Evolutionary conservation across 2,888 invertebrate species (phyloP).

Genomic region (Chloroclystis v-ata): DNA sequence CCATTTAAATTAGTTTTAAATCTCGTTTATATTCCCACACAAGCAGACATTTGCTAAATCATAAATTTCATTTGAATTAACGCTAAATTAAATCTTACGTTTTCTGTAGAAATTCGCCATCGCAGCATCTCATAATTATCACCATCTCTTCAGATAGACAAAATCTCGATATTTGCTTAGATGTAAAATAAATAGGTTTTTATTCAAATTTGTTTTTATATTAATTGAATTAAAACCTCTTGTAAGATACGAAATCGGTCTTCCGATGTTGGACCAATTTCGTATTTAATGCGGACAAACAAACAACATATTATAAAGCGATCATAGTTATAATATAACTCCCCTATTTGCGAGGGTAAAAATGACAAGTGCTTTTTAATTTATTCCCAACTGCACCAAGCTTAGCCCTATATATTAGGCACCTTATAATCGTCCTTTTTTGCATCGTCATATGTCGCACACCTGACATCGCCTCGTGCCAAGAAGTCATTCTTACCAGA

Average conservation of each 20-base stretch:
- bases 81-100: not conserved
- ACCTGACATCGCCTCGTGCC: conserved; percentile 57
- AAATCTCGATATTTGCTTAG: too few species aligned
- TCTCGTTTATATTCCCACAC: conserved; percentile 1
- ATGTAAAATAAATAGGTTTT: too few species aligned
- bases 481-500: conserved; percentile 27
- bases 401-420: conserved; percentile 16
- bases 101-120: not conserved
- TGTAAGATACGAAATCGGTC: too few species aligned
- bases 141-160: too few species aligned
- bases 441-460: conserved; percentile 53
- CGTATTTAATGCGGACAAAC: too few species aligned
- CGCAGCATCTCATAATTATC: too few species aligned
- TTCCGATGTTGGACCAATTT: too few species aligned
- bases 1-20: conserved; percentile 15
- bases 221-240: too few species aligned
- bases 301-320: too few species aligned
- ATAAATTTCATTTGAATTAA: not conserved
- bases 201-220: too few species aligned
- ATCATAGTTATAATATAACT: too few species aligned
- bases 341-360: too few species aligned
- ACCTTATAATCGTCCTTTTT: conserved; percentile 33
- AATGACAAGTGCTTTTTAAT: conserved; percentile 7
- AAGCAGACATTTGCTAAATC: conserved; percentile 3
- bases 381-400: conserved; percentile 7